These are phyloP conservation scores for Trachelus iudaicus DNA, from an alignment of 2,888 invertebrate genomes.

Conservation along the genomic window DNA sequence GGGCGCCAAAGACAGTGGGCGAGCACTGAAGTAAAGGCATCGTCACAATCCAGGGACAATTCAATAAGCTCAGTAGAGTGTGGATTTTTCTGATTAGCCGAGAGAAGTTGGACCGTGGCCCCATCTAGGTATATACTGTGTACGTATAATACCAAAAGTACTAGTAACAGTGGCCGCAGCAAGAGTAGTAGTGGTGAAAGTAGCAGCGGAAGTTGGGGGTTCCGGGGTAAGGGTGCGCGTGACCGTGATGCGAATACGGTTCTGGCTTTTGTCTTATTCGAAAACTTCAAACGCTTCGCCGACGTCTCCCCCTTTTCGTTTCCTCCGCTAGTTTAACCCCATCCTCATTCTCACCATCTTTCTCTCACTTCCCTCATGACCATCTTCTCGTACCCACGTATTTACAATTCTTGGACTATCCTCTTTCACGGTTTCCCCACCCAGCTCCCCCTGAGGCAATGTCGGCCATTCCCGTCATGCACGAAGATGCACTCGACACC, in stretches of 20 bases:
- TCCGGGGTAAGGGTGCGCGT: slow-evolving; percentile 45
- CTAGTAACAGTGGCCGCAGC: not conserved
- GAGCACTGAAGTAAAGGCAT: not conserved
- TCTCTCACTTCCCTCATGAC: not conserved
- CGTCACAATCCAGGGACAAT: slow-evolving; percentile 40
- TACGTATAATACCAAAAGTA: not conserved
- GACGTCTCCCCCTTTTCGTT: not conserved
- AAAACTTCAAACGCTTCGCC: slow-evolving; percentile 42
- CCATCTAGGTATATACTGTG: not conserved
- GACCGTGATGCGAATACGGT: slow-evolving; percentile 49
- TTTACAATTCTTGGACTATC: not conserved
- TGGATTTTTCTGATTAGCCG: slow-evolving; percentile 63
- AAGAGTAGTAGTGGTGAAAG: not conserved
- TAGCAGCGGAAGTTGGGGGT: not conserved
- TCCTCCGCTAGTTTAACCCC: not conserved
- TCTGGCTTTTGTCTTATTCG: slow-evolving; percentile 47
- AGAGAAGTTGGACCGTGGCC: slow-evolving; percentile 49
- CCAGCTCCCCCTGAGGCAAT: not conserved
- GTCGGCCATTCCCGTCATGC: slow-evolving; percentile 49
- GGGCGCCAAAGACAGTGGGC: slow-evolving; percentile 8
- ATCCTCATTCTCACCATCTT: not conserved
- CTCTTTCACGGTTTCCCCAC: not conserved
- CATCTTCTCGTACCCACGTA: not conserved
- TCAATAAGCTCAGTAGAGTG: slow-evolving; percentile 58
- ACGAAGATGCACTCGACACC: slow-evolving; percentile 50